Evolutionary conservation across 2,888 invertebrate genomes (phyloP).

Genomic region (Acronicta aceris): DNA sequence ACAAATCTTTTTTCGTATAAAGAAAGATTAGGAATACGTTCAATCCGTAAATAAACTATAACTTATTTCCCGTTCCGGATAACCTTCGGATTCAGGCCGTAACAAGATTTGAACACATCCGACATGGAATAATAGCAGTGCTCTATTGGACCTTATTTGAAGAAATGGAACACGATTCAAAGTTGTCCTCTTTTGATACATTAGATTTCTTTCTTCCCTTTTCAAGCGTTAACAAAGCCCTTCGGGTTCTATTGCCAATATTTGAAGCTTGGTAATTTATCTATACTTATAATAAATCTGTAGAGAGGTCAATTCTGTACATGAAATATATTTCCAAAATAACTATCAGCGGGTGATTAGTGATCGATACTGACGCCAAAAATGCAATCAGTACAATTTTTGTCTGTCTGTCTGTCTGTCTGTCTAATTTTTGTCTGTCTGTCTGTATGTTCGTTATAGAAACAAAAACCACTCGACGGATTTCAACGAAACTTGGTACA

Average conservation of each 20-base stretch:
- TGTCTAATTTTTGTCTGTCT: too few relatives aligned
- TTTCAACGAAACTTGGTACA: too few relatives aligned
- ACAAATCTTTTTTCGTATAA: conserved; percentile 54
- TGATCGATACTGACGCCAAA: too few relatives aligned
- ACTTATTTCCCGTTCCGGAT: conserved; percentile 60
- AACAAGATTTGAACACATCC: conserved; percentile 73
- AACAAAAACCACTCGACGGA: too few relatives aligned
- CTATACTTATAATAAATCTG: too few relatives aligned
- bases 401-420: too few relatives aligned
- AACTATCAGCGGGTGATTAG: too few relatives aligned
- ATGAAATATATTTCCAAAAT: too few relatives aligned
- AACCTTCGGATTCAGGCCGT: conserved; percentile 65
- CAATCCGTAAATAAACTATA: conserved; percentile 67
- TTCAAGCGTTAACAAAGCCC: conserved; percentile 41
- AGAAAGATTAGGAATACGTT: conserved; percentile 56
- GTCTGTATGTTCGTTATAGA: too few relatives aligned
- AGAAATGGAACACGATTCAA: conserved; percentile 52
- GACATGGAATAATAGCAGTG: conserved; percentile 67
- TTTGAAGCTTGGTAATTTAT: conserved; percentile 36
- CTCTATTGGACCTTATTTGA: conserved; percentile 58
- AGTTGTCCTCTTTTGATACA: conserved; percentile 59
- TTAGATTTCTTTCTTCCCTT: conserved; percentile 54
- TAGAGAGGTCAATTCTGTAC: too few relatives aligned
- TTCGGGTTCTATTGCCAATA: conserved; percentile 29
- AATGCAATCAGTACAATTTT: too few relatives aligned